Evolutionary conservation across 37 sponge, comb jelly and placozoan genomes (phyloP).

Genomic region (Spongilla lacustris): DNA sequence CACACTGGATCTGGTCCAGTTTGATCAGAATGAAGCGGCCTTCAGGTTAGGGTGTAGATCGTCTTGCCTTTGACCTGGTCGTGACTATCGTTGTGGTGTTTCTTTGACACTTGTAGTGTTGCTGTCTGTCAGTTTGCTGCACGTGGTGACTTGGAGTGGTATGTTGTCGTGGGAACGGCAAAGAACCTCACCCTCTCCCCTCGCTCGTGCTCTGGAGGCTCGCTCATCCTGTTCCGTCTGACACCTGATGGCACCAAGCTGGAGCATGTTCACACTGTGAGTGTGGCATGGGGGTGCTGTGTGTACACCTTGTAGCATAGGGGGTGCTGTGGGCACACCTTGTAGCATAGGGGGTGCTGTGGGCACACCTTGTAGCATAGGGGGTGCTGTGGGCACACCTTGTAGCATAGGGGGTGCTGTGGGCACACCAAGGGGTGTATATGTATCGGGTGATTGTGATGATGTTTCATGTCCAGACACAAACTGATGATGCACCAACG

Average conservation of each 20-base stretch:
- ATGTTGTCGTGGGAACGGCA: constrained; percentile 92
- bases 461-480: constrained; percentile 62
- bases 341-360: not conserved
- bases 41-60: no score
- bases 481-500: constrained; percentile 89
- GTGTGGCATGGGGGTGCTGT: constrained; percentile 1
- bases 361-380: not conserved
- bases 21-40: constrained; percentile 97
- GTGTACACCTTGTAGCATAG: not conserved
- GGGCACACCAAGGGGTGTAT: no score
- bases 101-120: constrained; percentile 40
- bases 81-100: no score
- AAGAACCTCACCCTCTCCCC: constrained; percentile 77
- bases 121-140: constrained; percentile 86
- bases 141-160: constrained; percentile 78
- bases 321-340: not conserved
- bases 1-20: constrained; percentile 85
- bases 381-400: not conserved
- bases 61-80: no score
- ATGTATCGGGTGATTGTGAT: not conserved
- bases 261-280: constrained; percentile 90
- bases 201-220: constrained; percentile 76
- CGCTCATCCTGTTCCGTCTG: constrained; percentile 77
- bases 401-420: not conserved
- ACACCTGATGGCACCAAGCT: constrained; percentile 80